Base-by-base conservation (phyloP, 2,113 vertebrate genomes). In the Canis aureus region DNA sequence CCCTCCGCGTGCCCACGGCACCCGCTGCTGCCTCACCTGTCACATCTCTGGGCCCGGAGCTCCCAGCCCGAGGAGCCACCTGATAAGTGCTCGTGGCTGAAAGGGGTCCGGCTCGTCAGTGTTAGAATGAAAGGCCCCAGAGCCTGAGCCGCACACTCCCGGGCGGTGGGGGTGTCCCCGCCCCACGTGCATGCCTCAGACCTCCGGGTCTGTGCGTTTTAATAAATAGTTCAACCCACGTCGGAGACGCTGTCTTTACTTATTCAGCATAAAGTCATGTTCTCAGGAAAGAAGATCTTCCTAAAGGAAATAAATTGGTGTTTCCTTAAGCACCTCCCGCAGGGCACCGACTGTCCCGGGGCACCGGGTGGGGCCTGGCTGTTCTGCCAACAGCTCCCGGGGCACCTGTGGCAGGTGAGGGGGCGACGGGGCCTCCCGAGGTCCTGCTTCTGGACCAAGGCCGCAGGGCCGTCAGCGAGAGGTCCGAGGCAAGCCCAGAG, bases 41-140 rank as follows among this genome's bases (percentile, higher is more conserved):
- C 51, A 1, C 66, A 22, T 2, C 15, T 4, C 7, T 4, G 81
- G 38, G 11, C 23, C 57, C 0, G 1, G 35, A 20, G 60, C 32
- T 32, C 76, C 43, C 23, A 0, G 16, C 8, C 32, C 16, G 59
- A 71, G 55, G 16, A 5, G 13, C 27, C 4, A 0, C n/a, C 35
- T 4, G 9, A 16, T 0, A 15, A 5, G 8, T 0, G 11, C 3
- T 0, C 49, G 4, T 0, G 1, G 11, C 7, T 3, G 51, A 32
- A 23, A 49, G 38, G 2, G 17, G 6, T 43, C 43, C 6, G 43
- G 0, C 1, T 12, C 17, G 53, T 57, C 11, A 1, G 16, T 1
- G 0, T 51, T 20, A 1, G n/a, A 15, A 15, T 2, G 66, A 27
- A 9, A 73, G 53, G 55, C 60, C 51, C 17, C 4, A 7, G 17